These are phyloP conservation scores for Sepioteuthis lessoniana DNA, from an alignment of 2,888 invertebrate species.

Conservation along the genomic window DNA sequence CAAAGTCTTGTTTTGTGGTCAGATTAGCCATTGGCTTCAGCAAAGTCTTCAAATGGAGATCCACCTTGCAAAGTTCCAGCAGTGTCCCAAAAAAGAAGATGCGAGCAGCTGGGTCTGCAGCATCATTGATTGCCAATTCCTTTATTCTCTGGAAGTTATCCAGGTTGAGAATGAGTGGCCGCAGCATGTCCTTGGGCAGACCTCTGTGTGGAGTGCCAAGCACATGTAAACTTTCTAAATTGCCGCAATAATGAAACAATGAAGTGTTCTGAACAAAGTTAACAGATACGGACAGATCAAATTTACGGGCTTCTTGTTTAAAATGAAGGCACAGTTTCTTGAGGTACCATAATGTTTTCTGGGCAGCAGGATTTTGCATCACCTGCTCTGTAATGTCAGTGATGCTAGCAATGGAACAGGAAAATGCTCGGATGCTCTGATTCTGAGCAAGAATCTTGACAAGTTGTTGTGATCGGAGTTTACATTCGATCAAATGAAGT, in stretches of 20 bases:
- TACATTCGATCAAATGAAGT: slow-evolving; percentile 69
- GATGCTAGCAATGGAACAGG: slow-evolving; percentile 68
- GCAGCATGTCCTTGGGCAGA: slow-evolving; percentile 68
- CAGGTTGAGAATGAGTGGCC: slow-evolving; percentile 67
- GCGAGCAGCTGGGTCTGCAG: slow-evolving; percentile 71
- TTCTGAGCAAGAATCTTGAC: slow-evolving; percentile 63
- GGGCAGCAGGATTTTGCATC: slow-evolving; percentile 60
- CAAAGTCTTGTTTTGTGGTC: slow-evolving; percentile 60
- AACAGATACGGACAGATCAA: slow-evolving; percentile 61
- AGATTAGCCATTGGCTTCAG: slow-evolving; percentile 68
- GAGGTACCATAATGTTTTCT: slow-evolving; percentile 62
- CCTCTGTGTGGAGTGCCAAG: slow-evolving; percentile 69
- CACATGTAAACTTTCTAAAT: slow-evolving; percentile 66
- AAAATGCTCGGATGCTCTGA: slow-evolving; percentile 62
- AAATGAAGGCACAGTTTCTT: slow-evolving; percentile 67
- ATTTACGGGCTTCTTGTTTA: slow-evolving; percentile 60
- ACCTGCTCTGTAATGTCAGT: slow-evolving; percentile 69
- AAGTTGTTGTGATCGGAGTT: slow-evolving; percentile 65
- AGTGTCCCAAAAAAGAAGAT: slow-evolving; percentile 73
- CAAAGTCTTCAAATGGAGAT: slow-evolving; percentile 61
- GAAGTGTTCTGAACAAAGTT: slow-evolving; percentile 67
- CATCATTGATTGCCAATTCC: slow-evolving; percentile 68
- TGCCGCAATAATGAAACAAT: slow-evolving; percentile 69
- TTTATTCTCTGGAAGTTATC: slow-evolving; percentile 65
- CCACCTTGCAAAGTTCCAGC: slow-evolving; percentile 65